Conservation (phyloP, 2,888 invertebrate species). For the Suillia variegata region DNA sequence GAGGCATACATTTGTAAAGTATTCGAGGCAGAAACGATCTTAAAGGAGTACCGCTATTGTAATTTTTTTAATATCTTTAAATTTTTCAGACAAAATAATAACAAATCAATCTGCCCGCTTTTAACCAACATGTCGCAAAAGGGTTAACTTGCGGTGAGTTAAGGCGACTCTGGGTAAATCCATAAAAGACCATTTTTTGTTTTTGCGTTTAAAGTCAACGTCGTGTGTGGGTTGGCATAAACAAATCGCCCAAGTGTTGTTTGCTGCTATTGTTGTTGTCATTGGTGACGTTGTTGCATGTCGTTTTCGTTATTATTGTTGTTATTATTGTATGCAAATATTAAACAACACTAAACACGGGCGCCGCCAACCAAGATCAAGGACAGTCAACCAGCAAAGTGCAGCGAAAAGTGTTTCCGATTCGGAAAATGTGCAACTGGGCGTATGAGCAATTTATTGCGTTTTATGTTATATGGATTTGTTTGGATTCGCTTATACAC, state of each 20-base stretch:
- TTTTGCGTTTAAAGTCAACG: neutral
- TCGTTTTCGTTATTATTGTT: neutral
- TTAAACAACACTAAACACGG: neutral
- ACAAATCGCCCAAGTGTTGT: neutral
- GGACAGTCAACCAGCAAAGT: constrained; percentile 12
- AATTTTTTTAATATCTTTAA: too few species aligned
- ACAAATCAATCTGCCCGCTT: too few species aligned
- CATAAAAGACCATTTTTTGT: neutral
- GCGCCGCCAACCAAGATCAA: constrained; percentile 27
- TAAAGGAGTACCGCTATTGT: too few species aligned
- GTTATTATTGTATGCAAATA: constrained; percentile 2
- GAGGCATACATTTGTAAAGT: too few species aligned
- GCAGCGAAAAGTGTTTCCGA: neutral
- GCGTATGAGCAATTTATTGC: constrained; percentile 1
- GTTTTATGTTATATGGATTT: neutral
- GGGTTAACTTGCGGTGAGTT: too few species aligned
- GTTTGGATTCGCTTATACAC: neutral
- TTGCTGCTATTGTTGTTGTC: neutral
- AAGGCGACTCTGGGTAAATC: neutral
- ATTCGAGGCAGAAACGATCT: too few species aligned
- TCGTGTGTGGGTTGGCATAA: neutral
- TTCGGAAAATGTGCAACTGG: neutral
- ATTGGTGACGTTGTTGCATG: neutral
- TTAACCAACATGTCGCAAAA: too few species aligned
- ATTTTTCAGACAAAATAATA: too few species aligned